Conservation (phyloP, 2,797 vertebrate species). For the Sebastiscus albofasciatus region DNA sequence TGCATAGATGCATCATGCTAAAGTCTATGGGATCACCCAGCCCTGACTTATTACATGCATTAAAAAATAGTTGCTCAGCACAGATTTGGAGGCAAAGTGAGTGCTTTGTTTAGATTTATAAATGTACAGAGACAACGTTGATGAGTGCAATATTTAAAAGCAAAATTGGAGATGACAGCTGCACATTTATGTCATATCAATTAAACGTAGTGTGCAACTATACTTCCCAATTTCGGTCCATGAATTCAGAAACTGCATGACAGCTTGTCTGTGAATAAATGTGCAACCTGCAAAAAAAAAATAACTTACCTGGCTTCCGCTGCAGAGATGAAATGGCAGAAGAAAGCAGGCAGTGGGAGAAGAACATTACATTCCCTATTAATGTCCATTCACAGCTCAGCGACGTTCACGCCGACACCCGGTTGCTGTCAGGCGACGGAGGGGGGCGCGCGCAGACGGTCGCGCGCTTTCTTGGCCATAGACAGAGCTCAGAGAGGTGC, state of each 20-base stretch:
- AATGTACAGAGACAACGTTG: not conserved
- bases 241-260: conserved; percentile 32
- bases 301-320: conserved; percentile 65
- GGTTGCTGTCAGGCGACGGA: conserved; percentile 37
- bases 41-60: conserved; percentile 16
- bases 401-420: conserved; percentile 69
- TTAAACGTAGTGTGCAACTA: conserved; percentile 3
- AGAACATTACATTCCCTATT: conserved; percentile 61
- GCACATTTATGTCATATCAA: conserved; percentile 1
- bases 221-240: conserved; percentile 50
- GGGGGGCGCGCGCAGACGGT: conserved; percentile 55
- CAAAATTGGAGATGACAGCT: conserved; percentile 12
- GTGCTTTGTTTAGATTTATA: not conserved
- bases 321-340: conserved; percentile 27
- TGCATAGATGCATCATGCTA: not conserved
- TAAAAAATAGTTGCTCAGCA: conserved; percentile 51
- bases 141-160: conserved; percentile 7
- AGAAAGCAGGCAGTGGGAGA: conserved; percentile 25
- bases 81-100: conserved; percentile 30
- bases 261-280: conserved; percentile 11
- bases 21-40: conserved; percentile 1
- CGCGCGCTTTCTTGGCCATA: conserved; percentile 60
- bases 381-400: conserved; percentile 63
- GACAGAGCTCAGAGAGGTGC: conserved; percentile 62
- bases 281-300: conserved; percentile 18